Percentiles rank a stretch among this genome's conserved stretches.
Conservation (phyloP, 2,888 invertebrate species). For the Melipona bicolor region DNA sequence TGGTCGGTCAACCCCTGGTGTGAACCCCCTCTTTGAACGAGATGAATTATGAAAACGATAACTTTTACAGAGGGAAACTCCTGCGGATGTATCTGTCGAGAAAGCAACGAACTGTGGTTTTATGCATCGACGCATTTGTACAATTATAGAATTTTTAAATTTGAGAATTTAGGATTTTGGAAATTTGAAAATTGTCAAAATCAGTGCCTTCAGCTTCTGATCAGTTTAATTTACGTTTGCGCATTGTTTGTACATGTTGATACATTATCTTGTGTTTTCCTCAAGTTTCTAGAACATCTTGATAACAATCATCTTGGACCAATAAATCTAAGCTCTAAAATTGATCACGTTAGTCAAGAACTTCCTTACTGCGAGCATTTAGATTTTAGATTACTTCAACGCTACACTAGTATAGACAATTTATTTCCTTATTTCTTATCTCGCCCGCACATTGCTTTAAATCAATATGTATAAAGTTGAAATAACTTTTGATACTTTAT, state of each 20-base stretch:
- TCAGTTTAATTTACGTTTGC: background rate
- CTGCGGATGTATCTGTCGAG: conserved; percentile 33
- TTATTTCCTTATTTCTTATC: background rate
- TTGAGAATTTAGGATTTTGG: background rate
- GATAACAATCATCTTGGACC: background rate
- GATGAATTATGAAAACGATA: conserved; percentile 79
- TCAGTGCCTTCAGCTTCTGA: background rate
- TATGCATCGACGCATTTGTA: conserved; percentile 73
- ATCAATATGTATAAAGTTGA: background rate
- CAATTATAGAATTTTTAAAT: conserved; percentile 47
- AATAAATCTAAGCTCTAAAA: background rate
- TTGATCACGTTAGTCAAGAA: background rate
- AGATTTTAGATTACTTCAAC: background rate
- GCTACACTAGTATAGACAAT: background rate
- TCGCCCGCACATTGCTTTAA: too few species aligned
- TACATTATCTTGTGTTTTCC: too few species aligned
- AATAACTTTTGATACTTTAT: background rate
- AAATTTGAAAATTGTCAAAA: background rate
- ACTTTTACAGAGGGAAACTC: conserved; percentile 67
- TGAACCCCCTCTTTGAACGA: conserved; percentile 55
- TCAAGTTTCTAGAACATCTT: background rate
- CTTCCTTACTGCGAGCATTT: background rate
- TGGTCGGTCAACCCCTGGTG: conserved; percentile 62
- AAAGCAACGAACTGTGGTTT: conserved; percentile 41
- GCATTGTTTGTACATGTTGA: background rate